These are phyloP conservation scores for Hyposmocoma kahamanoa DNA, from an alignment of 1,140 invertebrate species.

Conservation along the genomic window DNA sequence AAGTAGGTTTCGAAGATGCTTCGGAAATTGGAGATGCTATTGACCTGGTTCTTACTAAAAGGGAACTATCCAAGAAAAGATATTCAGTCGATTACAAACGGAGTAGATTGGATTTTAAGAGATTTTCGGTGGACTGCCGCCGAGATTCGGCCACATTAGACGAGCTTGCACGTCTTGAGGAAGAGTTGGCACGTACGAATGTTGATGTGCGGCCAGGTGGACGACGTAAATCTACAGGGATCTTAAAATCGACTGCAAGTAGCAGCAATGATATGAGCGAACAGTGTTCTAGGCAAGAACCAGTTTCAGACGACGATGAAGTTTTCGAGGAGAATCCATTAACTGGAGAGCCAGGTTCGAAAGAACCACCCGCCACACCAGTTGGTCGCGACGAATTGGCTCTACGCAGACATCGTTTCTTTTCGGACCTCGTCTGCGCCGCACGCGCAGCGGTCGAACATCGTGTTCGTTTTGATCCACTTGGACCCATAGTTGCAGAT, in stretches of 20 bases:
- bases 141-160: conserved; percentile 52
- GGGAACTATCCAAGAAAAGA: conserved; percentile 46
- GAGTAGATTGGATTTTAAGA: conserved; percentile 51
- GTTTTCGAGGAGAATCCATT: conserved; percentile 46
- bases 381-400: conserved; percentile 84
- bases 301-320: conserved; percentile 63
- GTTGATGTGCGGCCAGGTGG: conserved; percentile 41
- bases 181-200: conserved; percentile 56
- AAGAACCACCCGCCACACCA: conserved; percentile 82
- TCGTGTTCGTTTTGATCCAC: conserved; percentile 82
- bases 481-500: conserved; percentile 79
- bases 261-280: conserved; percentile 42
- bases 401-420: conserved; percentile 82
- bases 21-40: conserved; percentile 30
- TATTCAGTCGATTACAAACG: conserved; percentile 61
- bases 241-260: conserved; percentile 64
- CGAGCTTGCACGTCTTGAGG: conserved; percentile 50
- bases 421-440: conserved; percentile 83
- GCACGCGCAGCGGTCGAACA: conserved; percentile 82
- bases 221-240: conserved; percentile 66
- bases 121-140: conserved; percentile 56
- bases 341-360: conserved; percentile 39
- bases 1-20: conserved; percentile 23
- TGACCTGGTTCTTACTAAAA: conserved; percentile 42
- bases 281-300: conserved; percentile 25